Percentiles rank a stretch among this genome's conserved stretches.
Conservation (phyloP, 2,888 invertebrate genomes). For the Agrypnus murinus region DNA sequence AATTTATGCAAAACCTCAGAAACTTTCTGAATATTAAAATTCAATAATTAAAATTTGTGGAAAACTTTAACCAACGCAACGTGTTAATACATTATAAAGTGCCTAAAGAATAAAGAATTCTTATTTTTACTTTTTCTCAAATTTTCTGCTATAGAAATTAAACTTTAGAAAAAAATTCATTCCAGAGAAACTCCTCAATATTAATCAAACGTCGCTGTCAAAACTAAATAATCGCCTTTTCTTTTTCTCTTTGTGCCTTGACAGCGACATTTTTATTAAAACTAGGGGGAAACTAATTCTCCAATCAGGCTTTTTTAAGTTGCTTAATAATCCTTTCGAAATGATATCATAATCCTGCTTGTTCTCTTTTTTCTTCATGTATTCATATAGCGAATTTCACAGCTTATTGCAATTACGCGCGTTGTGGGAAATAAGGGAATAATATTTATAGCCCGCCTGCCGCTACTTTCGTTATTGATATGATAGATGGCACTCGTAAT, state of each 20-base stretch:
- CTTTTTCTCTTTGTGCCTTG: constrained; percentile 23
- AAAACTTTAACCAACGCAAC: constrained; percentile 8
- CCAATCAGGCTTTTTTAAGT: not conserved
- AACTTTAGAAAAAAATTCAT: no score
- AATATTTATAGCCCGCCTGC: constrained; percentile 1
- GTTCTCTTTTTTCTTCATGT: not conserved
- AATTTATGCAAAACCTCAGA: not conserved
- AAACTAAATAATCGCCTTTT: constrained; percentile 38
- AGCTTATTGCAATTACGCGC: not conserved
- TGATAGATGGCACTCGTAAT: constrained; percentile 18
- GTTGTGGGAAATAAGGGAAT: not conserved
- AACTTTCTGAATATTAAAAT: constrained; percentile 4
- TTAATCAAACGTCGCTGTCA: constrained; percentile 29
- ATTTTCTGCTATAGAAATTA: no score
- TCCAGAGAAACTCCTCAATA: not conserved
- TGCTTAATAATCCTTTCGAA: not conserved
- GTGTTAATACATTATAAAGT: not conserved
- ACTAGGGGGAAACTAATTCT: constrained; percentile 13
- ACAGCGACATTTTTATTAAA: constrained; percentile 35
- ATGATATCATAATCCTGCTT: not conserved
- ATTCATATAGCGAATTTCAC: not conserved
- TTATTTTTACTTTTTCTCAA: no score
- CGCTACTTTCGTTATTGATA: not conserved
- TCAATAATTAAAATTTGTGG: not conserved
- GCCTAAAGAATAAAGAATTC: no score